Evolutionary conservation across 2,113 vertebrate genomes (phyloP).

Genomic region (Chamaetylas fuelleborni): DNA sequence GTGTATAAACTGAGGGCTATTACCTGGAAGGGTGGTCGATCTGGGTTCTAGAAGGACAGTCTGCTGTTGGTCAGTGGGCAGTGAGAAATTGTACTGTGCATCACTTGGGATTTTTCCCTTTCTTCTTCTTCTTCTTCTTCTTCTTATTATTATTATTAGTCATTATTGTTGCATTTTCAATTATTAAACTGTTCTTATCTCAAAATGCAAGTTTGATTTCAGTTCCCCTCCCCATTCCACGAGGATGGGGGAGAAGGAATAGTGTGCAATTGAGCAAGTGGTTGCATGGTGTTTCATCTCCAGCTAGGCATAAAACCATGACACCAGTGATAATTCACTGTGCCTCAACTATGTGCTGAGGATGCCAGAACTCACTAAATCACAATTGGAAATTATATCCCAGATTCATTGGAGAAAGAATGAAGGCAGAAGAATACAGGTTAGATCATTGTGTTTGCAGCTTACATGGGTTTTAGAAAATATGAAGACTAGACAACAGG

Average conservation of each 20-base stretch:
- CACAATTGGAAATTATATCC: not conserved
- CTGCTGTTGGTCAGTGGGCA: rapidly evolving
- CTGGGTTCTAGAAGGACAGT: not conserved
- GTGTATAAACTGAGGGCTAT: not conserved
- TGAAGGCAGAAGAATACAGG: not conserved
- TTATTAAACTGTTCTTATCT: too few relatives aligned
- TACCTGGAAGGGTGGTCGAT: not conserved
- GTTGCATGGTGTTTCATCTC: not conserved
- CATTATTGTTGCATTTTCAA: not conserved
- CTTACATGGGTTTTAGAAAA: not conserved
- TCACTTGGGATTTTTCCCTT: not conserved
- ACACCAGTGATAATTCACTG: not conserved
- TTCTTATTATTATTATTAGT: not conserved
- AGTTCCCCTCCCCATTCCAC: not conserved
- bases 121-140: too few relatives aligned
- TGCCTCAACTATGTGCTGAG: not conserved
- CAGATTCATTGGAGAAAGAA: not conserved
- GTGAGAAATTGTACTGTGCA: not conserved
- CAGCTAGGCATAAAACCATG: not conserved
- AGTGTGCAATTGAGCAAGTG: not conserved
- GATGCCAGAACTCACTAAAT: not conserved
- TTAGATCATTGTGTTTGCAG: not conserved
- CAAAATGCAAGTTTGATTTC: not conserved
- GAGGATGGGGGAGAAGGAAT: not conserved
- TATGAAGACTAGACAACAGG: not conserved